These are phyloP conservation scores for Nyctibius grandis DNA, from an alignment of 2,797 vertebrate genomes.

Conservation along the genomic window DNA sequence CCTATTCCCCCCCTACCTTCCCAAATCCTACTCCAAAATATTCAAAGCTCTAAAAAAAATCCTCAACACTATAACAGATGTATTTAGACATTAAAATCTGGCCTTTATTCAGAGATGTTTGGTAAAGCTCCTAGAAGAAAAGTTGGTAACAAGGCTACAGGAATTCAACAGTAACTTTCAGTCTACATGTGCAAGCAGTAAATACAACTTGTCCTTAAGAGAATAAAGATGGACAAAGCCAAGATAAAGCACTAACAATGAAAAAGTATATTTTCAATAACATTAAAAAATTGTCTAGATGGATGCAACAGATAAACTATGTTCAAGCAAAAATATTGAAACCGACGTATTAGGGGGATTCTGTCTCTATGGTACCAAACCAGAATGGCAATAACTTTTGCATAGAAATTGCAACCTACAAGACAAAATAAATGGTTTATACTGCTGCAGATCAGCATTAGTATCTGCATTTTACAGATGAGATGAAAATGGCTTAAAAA, in stretches of 20 bases:
- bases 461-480: neutral
- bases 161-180: neutral
- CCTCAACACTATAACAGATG: neutral
- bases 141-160: neutral
- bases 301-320: neutral
- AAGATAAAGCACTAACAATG: slow-evolving; percentile 6
- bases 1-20: neutral
- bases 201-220: neutral
- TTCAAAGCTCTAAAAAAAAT: neutral
- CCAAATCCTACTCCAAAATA: neutral
- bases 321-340: neutral
- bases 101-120: neutral
- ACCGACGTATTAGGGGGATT: neutral
- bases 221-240: neutral
- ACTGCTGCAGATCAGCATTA: neutral
- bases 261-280: neutral
- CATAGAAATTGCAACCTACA: neutral
- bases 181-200: neutral
- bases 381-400: neutral
- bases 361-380: neutral
- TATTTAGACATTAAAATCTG: neutral
- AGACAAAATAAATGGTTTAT: neutral
- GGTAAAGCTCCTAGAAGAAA: neutral
- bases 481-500: neutral
- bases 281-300: neutral